Conservation (phyloP, 2,797 vertebrate genomes). For the Pterois miles region DNA sequence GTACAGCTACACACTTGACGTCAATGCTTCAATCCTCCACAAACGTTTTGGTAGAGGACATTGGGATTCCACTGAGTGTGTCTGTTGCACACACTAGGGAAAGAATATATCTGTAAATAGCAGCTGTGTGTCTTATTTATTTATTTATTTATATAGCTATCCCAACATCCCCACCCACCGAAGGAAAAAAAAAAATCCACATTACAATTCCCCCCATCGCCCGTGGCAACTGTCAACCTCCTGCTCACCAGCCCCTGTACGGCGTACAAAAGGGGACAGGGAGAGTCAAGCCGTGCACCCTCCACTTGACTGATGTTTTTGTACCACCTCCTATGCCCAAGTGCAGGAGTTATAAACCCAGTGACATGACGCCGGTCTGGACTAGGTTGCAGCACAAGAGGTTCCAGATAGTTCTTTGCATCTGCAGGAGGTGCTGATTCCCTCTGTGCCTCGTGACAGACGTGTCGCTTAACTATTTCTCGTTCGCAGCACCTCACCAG, state of each 20-base stretch:
- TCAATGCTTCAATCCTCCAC: neutral
- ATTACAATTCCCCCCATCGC: slow-evolving; percentile 51
- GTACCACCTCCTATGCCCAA: slow-evolving; percentile 48
- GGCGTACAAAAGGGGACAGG: slow-evolving; percentile 36
- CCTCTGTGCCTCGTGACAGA: slow-evolving; percentile 51
- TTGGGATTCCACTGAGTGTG: slow-evolving; percentile 66
- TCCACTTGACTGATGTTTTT: slow-evolving; percentile 57
- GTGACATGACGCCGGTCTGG: slow-evolving; percentile 53
- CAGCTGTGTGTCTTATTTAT: slow-evolving; percentile 65
- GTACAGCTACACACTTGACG: slow-evolving; percentile 51
- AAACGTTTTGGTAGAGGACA: slow-evolving; percentile 38
- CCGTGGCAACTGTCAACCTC: slow-evolving; percentile 78
- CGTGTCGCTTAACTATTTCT: slow-evolving; percentile 52
- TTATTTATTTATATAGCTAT: slow-evolving; percentile 57
- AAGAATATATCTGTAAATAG: slow-evolving; percentile 81
- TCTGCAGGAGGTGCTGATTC: slow-evolving; percentile 57
- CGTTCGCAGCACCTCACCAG: slow-evolving; percentile 29
- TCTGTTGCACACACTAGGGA: slow-evolving; percentile 46
- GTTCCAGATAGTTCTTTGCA: slow-evolving; percentile 51
- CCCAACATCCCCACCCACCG: neutral
- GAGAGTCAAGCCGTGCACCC: slow-evolving; percentile 45
- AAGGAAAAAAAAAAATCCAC: slow-evolving; percentile 19
- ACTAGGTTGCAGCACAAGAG: slow-evolving; percentile 47
- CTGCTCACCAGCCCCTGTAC: slow-evolving; percentile 55
- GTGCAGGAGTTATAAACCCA: slow-evolving; percentile 51